A percentile compares a stretch with the other conserved stretches of the same genome.
These are phyloP conservation scores for Esperia sulphurella DNA, from an alignment of 2,888 invertebrate genomes.

Conservation along the genomic window DNA sequence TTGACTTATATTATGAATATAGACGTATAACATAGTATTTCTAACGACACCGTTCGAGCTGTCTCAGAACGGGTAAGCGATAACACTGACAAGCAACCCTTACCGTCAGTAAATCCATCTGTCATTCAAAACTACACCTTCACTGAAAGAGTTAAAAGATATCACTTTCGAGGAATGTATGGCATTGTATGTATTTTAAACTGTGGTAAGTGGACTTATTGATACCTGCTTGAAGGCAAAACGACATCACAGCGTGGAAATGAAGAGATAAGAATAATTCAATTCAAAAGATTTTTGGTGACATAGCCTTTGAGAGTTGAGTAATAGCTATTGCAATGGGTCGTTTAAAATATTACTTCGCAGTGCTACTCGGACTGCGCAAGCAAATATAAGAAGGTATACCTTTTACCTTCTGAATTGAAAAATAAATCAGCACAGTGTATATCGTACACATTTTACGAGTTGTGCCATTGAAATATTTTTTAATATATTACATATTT, in stretches of 20 bases:
- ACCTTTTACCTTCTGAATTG: no score
- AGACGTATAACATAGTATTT: slow-evolving; percentile 15
- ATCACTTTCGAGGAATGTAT: not conserved
- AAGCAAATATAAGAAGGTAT: no score
- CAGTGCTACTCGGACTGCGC: no score
- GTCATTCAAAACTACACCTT: not conserved
- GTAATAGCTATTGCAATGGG: not conserved
- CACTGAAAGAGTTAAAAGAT: not conserved
- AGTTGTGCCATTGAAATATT: no score
- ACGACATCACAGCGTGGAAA: slow-evolving; percentile 62
- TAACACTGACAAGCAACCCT: slow-evolving; percentile 33
- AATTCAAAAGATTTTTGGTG: slow-evolving; percentile 46
- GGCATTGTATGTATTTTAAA: not conserved
- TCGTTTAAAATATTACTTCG: no score
- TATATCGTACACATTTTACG: no score
- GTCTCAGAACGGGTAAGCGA: slow-evolving; percentile 52
- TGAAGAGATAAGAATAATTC: slow-evolving; percentile 55
- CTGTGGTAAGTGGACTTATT: slow-evolving; percentile 50
- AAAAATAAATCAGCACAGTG: no score
- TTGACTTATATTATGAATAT: slow-evolving; percentile 15
- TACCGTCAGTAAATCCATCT: not conserved
- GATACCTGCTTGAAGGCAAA: slow-evolving; percentile 49
- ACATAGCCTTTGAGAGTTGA: slow-evolving; percentile 34
- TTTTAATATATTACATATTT: no score
- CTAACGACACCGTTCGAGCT: slow-evolving; percentile 40